phyloP scores from a whole-genome alignment of 92 coral and sea anemone species.

The Micromussa lordhowensis region DNA sequence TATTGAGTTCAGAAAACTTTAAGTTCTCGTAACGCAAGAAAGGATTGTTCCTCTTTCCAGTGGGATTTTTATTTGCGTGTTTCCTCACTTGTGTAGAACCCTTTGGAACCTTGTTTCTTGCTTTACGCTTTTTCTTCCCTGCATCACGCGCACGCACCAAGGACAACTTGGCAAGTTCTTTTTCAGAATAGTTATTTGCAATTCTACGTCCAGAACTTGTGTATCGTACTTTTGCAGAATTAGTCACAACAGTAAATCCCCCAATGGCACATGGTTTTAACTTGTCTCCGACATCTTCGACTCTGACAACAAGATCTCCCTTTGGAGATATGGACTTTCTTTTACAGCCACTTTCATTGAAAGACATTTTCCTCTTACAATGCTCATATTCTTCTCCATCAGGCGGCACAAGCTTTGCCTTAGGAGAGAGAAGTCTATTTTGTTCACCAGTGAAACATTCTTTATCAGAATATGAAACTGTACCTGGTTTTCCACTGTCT shows the following conservation, averaged over 20 bases:
- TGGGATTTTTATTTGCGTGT: background rate
- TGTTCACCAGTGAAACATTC: background rate
- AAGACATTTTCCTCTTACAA: background rate
- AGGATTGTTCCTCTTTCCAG: background rate
- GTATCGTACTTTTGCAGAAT: background rate
- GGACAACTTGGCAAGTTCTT: conserved; percentile 21
- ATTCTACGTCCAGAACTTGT: conserved; percentile 25
- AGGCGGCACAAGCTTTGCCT: conserved; percentile 23
- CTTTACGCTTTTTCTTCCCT: background rate
- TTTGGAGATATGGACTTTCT: background rate
- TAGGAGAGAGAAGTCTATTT: conserved; percentile 7
- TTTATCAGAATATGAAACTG: background rate
- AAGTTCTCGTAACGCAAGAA: conserved; percentile 41
- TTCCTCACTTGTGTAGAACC: background rate
- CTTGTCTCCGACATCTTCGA: conserved; percentile 15
- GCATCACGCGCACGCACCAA: background rate
- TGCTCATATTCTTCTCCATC: background rate
- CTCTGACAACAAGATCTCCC: conserved; percentile 16
- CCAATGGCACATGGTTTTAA: conserved; percentile 16
- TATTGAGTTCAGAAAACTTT: conserved; percentile 56
- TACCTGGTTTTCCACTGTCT: too few relatives aligned
- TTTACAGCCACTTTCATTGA: background rate
- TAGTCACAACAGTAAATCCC: conserved; percentile 1
- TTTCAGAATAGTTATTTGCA: conserved; percentile 25
- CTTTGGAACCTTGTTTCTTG: background rate